phyloP scores from a whole-genome alignment of 2,797 vertebrate species.

The Channallabes apus region DNA sequence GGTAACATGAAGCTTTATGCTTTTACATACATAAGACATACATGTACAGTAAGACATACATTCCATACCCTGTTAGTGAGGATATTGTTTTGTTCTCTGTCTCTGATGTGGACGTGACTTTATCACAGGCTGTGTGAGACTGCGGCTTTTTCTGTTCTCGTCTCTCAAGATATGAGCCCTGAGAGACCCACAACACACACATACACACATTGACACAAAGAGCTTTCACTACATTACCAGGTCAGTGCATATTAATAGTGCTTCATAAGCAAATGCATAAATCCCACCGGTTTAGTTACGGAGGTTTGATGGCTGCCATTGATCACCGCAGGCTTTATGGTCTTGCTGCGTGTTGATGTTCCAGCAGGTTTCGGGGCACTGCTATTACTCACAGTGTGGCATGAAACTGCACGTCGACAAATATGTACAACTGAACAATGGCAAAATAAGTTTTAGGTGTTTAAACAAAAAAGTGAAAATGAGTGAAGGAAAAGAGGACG shows the following conservation, averaged over 20 bases:
- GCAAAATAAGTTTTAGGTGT: not conserved
- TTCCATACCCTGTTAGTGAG: constrained; percentile 77
- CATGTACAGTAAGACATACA: too few relatives aligned
- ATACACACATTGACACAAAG: constrained; percentile 1
- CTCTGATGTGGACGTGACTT: constrained; percentile 63
- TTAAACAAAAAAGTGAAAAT: constrained; percentile 16
- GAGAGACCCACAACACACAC: constrained; percentile 5
- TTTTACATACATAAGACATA: too few relatives aligned
- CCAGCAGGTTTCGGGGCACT: constrained; percentile 57
- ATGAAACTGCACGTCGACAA: constrained; percentile 98
- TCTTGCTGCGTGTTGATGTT: constrained; percentile 46
- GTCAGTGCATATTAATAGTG: not conserved
- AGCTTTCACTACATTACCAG: not conserved
- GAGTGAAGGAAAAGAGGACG: not conserved
- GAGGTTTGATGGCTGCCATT: constrained; percentile 54
- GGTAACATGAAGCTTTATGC: not conserved
- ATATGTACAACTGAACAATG: constrained; percentile 85
- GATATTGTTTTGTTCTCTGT: constrained; percentile 71
- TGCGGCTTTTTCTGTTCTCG: constrained; percentile 50
- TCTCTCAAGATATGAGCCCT: constrained; percentile 39
- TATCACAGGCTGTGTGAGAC: constrained; percentile 40
- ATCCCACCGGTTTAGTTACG: constrained; percentile 61
- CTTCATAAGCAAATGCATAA: constrained; percentile 7
- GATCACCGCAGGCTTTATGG: constrained; percentile 51
- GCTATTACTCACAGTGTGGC: constrained; percentile 81